A percentile compares a stretch with the other conserved stretches of the same genome.
These are phyloP conservation scores for Drosophila jambulina DNA, from an alignment of 1,140 invertebrate species.

Conservation along the genomic window DNA sequence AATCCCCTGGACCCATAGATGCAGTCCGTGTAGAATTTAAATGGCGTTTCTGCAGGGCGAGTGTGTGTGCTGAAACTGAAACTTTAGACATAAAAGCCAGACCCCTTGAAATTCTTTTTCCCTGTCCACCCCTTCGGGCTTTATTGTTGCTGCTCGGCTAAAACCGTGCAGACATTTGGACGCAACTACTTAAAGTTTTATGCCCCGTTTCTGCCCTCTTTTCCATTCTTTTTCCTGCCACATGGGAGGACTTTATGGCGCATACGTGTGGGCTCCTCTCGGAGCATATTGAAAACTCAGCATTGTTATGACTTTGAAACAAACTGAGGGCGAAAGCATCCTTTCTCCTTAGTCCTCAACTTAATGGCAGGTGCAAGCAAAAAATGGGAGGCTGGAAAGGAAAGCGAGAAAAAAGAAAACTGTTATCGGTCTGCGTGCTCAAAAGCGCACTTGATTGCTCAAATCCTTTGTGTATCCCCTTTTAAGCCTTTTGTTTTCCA, in stretches of 20 bases:
- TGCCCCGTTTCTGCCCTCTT: constrained; percentile 53
- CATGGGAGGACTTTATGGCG: constrained; percentile 59
- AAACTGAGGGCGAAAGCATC: constrained; percentile 28
- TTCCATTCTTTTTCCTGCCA: constrained; percentile 12
- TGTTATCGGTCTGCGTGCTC: constrained; percentile 70
- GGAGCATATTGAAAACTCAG: constrained; percentile 76
- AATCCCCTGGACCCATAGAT: constrained; percentile 15
- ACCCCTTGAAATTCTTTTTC: constrained; percentile 25
- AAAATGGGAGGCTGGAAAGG: constrained; percentile 26
- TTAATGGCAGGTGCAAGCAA: constrained; percentile 69
- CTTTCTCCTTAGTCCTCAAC: constrained; percentile 37
- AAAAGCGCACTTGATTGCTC: constrained; percentile 81
- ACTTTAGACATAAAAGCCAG: constrained; percentile 74
- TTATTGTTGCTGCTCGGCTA: constrained; percentile 60
- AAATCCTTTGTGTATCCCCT: constrained; percentile 82
- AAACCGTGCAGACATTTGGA: constrained; percentile 69
- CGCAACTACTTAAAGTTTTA: constrained; percentile 78
- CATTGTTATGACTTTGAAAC: constrained; percentile 78
- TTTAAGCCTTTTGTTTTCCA: constrained; percentile 83
- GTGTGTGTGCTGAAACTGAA: constrained; percentile 45
- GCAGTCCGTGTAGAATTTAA: constrained; percentile 40
- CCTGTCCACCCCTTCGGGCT: constrained; percentile 34
- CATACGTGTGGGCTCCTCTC: constrained; percentile 60
- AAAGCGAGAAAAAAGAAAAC: constrained; percentile 46
- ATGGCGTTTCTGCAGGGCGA: constrained; percentile 20